Conservation (phyloP, 2,888 invertebrate genomes). For the Tuta absoluta region DNA sequence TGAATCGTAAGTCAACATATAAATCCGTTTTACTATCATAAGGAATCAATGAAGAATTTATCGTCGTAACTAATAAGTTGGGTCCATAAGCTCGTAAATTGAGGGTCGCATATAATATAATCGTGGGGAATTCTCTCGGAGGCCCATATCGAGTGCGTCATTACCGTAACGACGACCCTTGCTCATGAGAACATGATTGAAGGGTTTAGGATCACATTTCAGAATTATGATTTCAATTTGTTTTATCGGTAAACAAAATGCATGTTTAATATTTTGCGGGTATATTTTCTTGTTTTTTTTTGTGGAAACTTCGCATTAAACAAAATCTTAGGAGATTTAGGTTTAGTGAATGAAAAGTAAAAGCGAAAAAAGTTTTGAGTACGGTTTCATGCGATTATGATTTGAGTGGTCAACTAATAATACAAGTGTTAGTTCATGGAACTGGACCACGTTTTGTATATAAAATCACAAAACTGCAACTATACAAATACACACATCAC, state of each 20-base stretch:
- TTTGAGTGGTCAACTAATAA: no score
- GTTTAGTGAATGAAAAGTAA: no score
- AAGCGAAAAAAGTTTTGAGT: no score
- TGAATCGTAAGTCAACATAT: not conserved
- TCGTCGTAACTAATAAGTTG: not conserved
- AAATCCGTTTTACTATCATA: not conserved
- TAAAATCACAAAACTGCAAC: no score
- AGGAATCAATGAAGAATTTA: conserved; percentile 7
- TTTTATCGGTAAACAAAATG: not conserved
- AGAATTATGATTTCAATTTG: not conserved
- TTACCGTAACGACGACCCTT: conserved; percentile 10
- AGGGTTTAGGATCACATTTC: not conserved
- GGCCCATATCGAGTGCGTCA: conserved; percentile 3
- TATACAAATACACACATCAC: no score
- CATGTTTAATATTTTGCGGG: no score
- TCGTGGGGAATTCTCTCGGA: not conserved
- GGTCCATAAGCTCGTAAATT: conserved; percentile 11
- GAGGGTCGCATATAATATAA: conserved; percentile 8
- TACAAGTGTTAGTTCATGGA: no score
- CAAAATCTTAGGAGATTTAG: no score
- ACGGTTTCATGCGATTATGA: no score
- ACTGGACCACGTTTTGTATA: no score
- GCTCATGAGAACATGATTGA: not conserved
- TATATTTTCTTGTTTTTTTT: no score
- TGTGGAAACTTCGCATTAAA: no score